Percentiles rank a stretch among this genome's conserved stretches.
Conservation (phyloP, 2,113 vertebrate species). For the Hippocampus zosterae region DNA sequence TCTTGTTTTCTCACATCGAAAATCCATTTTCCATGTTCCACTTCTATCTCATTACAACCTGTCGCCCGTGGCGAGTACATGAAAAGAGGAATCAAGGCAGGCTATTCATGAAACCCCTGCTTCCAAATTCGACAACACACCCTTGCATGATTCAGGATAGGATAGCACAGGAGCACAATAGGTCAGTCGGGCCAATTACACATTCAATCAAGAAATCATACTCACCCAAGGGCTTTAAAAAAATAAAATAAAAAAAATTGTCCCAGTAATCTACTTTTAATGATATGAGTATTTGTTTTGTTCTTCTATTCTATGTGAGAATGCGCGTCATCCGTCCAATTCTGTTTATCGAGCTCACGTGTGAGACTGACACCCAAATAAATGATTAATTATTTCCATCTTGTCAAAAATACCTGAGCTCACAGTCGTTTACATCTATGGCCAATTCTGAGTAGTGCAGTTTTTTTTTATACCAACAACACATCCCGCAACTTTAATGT, state of each 20-base stretch:
- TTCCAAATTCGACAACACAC: slow-evolving; percentile 15
- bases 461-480: background rate
- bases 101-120: slow-evolving; percentile 46
- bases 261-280: background rate
- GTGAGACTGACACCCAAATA: too few relatives aligned
- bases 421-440: background rate
- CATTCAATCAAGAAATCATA: background rate
- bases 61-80: slow-evolving; percentile 33
- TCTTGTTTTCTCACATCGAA: slow-evolving; percentile 46
- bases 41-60: slow-evolving; percentile 37
- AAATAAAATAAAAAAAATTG: background rate
- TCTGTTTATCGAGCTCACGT: background rate
- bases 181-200: slow-evolving; percentile 15
- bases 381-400: too few relatives aligned
- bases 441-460: background rate
- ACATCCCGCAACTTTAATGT: background rate
- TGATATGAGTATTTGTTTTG: background rate
- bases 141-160: background rate
- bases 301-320: background rate
- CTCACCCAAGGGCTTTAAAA: background rate
- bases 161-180: slow-evolving; percentile 13
- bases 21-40: slow-evolving; percentile 42
- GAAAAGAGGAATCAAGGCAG: slow-evolving; percentile 29
- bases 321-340: background rate
- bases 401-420: background rate